phyloP scores from a whole-genome alignment of 2,797 vertebrate species.

The Peromyscus nudipes region DNA sequence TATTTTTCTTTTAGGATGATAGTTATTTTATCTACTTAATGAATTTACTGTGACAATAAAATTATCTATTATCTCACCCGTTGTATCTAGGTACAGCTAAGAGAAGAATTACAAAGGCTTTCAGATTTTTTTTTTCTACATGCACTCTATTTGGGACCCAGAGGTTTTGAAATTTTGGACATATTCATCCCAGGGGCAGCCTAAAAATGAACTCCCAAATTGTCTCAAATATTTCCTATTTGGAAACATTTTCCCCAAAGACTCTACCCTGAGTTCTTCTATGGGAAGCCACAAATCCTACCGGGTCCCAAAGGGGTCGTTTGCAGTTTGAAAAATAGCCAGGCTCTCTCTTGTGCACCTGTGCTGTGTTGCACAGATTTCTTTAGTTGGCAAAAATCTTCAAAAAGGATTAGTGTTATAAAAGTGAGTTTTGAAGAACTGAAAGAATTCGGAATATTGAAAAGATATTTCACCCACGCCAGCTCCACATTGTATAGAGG shows the following conservation, averaged over 20 bases:
- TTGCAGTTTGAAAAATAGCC: conserved; percentile 40
- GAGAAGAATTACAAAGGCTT: neutral
- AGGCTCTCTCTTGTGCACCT: neutral
- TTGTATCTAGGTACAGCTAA: neutral
- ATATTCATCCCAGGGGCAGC: conserved; percentile 61
- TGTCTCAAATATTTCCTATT: conserved; percentile 70
- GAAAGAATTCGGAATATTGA: conserved; percentile 41
- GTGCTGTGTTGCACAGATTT: conserved; percentile 60
- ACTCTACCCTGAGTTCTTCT: conserved; percentile 22
- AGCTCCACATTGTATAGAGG: neutral
- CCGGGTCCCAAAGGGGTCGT: neutral
- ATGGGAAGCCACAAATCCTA: conserved; percentile 62
- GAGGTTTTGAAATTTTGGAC: conserved; percentile 56
- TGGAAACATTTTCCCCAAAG: conserved; percentile 69
- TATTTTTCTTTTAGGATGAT: conserved; percentile 1
- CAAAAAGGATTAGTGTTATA: conserved; percentile 40
- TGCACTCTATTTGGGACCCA: neutral
- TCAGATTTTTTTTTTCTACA: neutral
- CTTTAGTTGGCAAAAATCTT: conserved; percentile 59
- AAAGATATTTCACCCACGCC: neutral
- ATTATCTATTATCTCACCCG: neutral
- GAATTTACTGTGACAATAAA: conserved; percentile 33
- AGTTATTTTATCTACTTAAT: neutral
- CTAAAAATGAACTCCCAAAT: conserved; percentile 66
- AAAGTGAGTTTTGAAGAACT: conserved; percentile 37